Evolutionary conservation across 2,797 vertebrate species (phyloP), one percentile per base, ranked within the genome.

Genomic region (Rhinophrynus dorsalis): DNA sequence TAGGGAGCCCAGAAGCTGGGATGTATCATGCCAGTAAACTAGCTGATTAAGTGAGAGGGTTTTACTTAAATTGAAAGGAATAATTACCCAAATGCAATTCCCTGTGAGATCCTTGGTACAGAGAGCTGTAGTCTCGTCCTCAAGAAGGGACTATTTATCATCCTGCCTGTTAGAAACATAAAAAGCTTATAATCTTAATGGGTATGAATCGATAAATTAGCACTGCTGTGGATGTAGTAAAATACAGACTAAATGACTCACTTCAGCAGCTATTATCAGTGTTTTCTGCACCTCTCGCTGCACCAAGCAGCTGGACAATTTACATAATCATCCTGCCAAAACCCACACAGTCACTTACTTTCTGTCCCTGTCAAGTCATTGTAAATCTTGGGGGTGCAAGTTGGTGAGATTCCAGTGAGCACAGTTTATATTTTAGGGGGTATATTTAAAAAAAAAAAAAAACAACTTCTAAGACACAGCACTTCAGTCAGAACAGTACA

Each of bases 181-280:
- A 66, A 52, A 66, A 59, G n/a, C 60, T 32, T 57, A 63, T 64
- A 76, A 67, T 72, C 63, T 68, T 78, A 74, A 77, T 79, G 77
- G 74, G 65, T 78, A 30, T 44, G 67, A 52, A 68, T 72, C 68
- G 67, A 74, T 84, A 81, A 78, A 77, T 76, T 76, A 64, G 59
- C 57, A 55, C 29, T 66, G 61, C 74, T 67, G 57, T 76, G 55
- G n/a, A 48, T 59, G 76, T 58, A 77, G 48, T 78, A 81, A 79
- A 81, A 76, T 67, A 75, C 62, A 42, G 78, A 77, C 47, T 52
- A 75, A 76, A 61, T 76, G 56, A 79, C 80, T 81, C 2, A 79
- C 74, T 78, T 69, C 35, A 42, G 54, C 52, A 74, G 74, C 15
- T 74, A 18, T 57, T 78, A 69, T 17, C 0, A 5, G 32, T 51